A percentile compares a stretch with the other conserved stretches of the same genome.
These are phyloP conservation scores for Subacronicta megacephala DNA, from an alignment of 2,888 invertebrate genomes.

Conservation along the genomic window DNA sequence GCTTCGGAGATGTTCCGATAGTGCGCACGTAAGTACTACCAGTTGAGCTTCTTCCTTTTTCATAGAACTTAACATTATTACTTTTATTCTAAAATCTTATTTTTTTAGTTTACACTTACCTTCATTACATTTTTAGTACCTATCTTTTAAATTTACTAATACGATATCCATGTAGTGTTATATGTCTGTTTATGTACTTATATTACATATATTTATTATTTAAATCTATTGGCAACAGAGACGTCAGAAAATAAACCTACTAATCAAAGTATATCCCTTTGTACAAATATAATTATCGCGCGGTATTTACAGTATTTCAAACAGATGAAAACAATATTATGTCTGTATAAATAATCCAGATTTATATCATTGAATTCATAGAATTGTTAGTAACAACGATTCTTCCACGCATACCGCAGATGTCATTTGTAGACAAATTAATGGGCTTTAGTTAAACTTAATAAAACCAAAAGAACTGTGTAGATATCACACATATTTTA, in stretches of 20 bases:
- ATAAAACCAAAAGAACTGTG: constrained; percentile 62
- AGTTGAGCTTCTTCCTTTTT: constrained; percentile 36
- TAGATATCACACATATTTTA: neutral
- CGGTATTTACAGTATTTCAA: neutral
- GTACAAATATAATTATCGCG: too few relatives aligned
- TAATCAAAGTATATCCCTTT: too few relatives aligned
- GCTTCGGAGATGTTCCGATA: constrained; percentile 49
- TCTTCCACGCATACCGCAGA: constrained; percentile 65
- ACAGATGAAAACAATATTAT: constrained; percentile 19
- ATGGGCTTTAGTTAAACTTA: constrained; percentile 59
- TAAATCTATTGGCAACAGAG: too few relatives aligned
- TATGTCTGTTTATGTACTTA: too few relatives aligned
- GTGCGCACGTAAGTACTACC: constrained; percentile 16
- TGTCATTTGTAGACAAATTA: constrained; percentile 74
- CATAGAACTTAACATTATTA: constrained; percentile 6
- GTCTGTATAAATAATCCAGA: constrained; percentile 15
- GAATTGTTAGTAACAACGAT: constrained; percentile 55
- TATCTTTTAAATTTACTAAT: constrained; percentile 1
- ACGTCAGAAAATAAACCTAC: too few relatives aligned
- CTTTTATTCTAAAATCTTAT: neutral
- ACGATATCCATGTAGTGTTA: neutral
- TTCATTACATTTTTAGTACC: neutral
- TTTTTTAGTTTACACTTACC: constrained; percentile 4
- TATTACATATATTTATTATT: too few relatives aligned
- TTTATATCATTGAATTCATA: constrained; percentile 34